Conservation (phyloP, 2,888 invertebrate genomes). For the Luperina nickerlii region DNA sequence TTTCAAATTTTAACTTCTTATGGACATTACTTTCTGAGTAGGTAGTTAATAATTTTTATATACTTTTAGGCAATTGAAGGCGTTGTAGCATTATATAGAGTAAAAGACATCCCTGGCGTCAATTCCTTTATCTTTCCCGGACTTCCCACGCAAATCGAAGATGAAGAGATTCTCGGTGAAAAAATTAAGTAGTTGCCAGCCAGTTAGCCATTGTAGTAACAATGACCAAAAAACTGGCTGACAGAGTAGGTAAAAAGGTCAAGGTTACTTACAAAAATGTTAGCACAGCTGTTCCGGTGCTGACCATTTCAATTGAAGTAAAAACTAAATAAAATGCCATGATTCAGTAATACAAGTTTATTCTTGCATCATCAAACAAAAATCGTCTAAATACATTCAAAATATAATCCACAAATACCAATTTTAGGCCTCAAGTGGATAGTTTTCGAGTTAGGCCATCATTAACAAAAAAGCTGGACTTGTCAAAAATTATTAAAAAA, state of each 20-base stretch:
- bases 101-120: slow-evolving; percentile 92
- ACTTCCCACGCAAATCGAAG: slow-evolving; percentile 77
- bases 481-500: slow-evolving; percentile 63
- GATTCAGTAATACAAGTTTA: slow-evolving; percentile 85
- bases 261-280: slow-evolving; percentile 89
- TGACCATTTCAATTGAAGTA: slow-evolving; percentile 69
- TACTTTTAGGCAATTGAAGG: slow-evolving; percentile 90
- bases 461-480: slow-evolving; percentile 60
- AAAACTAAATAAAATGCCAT: slow-evolving; percentile 29
- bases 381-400: slow-evolving; percentile 66
- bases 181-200: slow-evolving; percentile 78
- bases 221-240: slow-evolving; percentile 88
- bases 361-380: slow-evolving; percentile 86
- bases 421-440: slow-evolving; percentile 74
- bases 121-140: slow-evolving; percentile 89
- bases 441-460: slow-evolving; percentile 70
- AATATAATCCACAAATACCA: slow-evolving; percentile 62
- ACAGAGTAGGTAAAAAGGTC: slow-evolving; percentile 89
- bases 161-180: slow-evolving; percentile 89
- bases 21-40: not conserved
- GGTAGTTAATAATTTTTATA: not conserved
- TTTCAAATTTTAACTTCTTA: too few species aligned
- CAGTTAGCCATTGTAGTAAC: slow-evolving; percentile 89
- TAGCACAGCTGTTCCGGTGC: slow-evolving; percentile 73
- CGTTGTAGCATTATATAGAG: slow-evolving; percentile 91